Conservation (phyloP, 2,888 invertebrate species). For the Lepidonotus clava region DNA sequence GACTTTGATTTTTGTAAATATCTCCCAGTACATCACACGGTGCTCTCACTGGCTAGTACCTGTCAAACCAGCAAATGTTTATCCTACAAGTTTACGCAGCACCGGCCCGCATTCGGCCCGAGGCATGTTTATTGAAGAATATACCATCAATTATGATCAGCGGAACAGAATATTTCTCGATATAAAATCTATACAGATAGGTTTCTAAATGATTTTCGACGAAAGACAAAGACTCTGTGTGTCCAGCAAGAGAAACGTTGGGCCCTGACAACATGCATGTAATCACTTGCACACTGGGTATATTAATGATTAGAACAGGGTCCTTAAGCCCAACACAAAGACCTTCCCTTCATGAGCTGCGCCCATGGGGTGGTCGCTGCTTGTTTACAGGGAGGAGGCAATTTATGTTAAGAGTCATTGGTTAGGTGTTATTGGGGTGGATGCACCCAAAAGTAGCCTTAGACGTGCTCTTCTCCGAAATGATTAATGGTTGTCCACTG, state of each 20-base stretch:
- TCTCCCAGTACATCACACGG: not conserved
- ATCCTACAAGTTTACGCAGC: not conserved
- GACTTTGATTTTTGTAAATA: not conserved
- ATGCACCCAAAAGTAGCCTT: no score
- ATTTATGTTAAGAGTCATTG: not conserved
- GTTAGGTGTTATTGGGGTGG: not conserved
- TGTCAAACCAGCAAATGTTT: not conserved
- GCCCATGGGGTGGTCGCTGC: not conserved
- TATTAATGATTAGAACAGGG: not conserved
- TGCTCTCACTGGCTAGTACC: not conserved
- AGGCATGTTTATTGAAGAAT: not conserved
- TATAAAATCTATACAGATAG: constrained; percentile 28
- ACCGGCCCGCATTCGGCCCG: not conserved
- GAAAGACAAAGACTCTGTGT: not conserved
- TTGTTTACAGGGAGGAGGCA: no score
- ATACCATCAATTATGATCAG: not conserved
- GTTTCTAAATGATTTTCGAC: not conserved
- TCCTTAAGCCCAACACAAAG: not conserved
- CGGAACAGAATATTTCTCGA: not conserved
- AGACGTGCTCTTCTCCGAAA: no score
- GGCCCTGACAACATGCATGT: constrained; percentile 13
- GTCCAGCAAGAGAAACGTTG: not conserved
- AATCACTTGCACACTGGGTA: not conserved
- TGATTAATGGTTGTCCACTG: not conserved
- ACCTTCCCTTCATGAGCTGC: not conserved